These are phyloP conservation scores for Theretra japonica DNA, from an alignment of 2,888 invertebrate species.

Conservation along the genomic window DNA sequence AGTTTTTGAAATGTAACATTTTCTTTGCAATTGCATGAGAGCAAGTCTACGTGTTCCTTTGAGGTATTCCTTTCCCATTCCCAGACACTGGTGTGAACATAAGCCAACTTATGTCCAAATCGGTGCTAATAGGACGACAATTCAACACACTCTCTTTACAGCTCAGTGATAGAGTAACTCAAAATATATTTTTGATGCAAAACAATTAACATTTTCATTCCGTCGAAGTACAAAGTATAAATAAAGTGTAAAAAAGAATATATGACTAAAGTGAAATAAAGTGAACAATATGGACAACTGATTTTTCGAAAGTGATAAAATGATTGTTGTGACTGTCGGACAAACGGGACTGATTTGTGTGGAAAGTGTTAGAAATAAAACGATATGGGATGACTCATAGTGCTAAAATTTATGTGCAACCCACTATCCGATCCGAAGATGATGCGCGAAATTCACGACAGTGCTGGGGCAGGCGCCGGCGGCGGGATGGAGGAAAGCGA, in stretches of 20 bases:
- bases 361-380: conserved; percentile 75
- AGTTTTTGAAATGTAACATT: conserved; percentile 37
- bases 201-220: conserved; percentile 69
- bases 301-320: conserved; percentile 63
- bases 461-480: conserved; percentile 78
- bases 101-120: conserved; percentile 72
- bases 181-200: conserved; percentile 76
- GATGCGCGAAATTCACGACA: conserved; percentile 84
- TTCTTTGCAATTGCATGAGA: conserved; percentile 35
- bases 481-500: conserved; percentile 83
- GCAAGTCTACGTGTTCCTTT: conserved; percentile 60
- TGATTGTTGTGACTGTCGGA: conserved; percentile 65
- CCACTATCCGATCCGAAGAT: conserved; percentile 78
- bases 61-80: conserved; percentile 65
- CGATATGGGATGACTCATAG: conserved; percentile 84
- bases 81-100: conserved; percentile 70
- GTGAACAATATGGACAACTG: conserved; percentile 62
- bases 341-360: conserved; percentile 66
- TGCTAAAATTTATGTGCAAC: conserved; percentile 79
- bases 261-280: conserved; percentile 54
- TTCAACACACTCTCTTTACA: conserved; percentile 55
- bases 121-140: conserved; percentile 54
- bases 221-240: conserved; percentile 80
- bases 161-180: conserved; percentile 72
- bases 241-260: conserved; percentile 62